phyloP scores from a whole-genome alignment of 1,140 invertebrate species.

The Trinorchestia longiramus region DNA sequence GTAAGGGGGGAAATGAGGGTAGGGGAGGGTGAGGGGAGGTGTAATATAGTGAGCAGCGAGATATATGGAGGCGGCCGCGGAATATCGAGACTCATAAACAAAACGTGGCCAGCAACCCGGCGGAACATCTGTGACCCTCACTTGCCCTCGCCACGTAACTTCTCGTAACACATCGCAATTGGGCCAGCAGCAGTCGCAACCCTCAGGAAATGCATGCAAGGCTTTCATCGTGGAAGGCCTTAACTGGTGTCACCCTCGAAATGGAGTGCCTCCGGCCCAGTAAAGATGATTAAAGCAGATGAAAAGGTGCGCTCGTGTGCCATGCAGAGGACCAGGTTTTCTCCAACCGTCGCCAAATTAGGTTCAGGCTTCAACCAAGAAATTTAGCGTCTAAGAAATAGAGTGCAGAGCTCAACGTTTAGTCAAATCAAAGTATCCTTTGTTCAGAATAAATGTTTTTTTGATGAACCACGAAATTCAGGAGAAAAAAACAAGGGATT shows the following conservation, averaged over 20 bases:
- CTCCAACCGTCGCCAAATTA: neutral
- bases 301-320: neutral
- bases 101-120: neutral
- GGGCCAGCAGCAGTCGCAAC: neutral
- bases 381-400: neutral
- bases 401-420: too few species aligned
- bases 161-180: neutral
- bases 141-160: neutral
- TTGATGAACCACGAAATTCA: too few species aligned
- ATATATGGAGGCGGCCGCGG: conserved; percentile 40
- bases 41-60: conserved; percentile 41
- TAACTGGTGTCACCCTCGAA: neutral
- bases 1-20: neutral
- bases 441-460: too few species aligned
- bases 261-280: neutral
- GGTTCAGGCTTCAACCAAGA: neutral
- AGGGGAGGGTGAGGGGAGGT: neutral
- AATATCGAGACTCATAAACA: conserved; percentile 51
- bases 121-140: conserved; percentile 48
- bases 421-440: too few species aligned
- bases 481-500: too few species aligned
- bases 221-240: neutral
- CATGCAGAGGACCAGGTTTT: neutral
- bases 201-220: neutral
- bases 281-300: neutral